Percentiles rank a stretch among this genome's conserved stretches.
Evolutionary conservation across 2,888 invertebrate genomes (phyloP).

Genomic region (Teinopalpus imperialis): DNA sequence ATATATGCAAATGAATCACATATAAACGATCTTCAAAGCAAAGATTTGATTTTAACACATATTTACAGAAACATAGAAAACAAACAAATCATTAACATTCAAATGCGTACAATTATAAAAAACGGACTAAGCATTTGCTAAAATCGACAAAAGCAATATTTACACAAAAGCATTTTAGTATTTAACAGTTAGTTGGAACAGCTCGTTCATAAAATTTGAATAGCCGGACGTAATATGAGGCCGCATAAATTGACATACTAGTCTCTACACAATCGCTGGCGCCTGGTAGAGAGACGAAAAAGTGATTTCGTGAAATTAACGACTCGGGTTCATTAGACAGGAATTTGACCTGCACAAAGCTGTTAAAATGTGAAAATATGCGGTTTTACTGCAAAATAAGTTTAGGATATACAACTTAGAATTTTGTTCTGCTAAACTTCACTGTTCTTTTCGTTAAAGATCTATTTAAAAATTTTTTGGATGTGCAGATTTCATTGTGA

Average conservation of each 20-base stretch:
- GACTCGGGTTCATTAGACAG: constrained; percentile 45
- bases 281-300: constrained; percentile 48
- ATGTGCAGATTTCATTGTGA: too few relatives aligned
- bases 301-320: constrained; percentile 63
- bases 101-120: neutral
- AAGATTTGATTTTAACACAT: too few relatives aligned
- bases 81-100: too few relatives aligned
- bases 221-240: constrained; percentile 22
- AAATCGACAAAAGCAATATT: constrained; percentile 14
- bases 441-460: too few relatives aligned
- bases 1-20: too few relatives aligned
- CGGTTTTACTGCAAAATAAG: constrained; percentile 16
- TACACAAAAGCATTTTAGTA: constrained; percentile 12
- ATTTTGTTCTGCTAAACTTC: too few relatives aligned
- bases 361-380: neutral
- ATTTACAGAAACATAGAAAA: too few relatives aligned
- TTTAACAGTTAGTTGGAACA: constrained; percentile 6
- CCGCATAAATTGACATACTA: constrained; percentile 20
- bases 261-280: constrained; percentile 34
- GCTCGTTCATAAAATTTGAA: constrained; percentile 18
- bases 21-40: too few relatives aligned
- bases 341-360: constrained; percentile 43
- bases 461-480: too few relatives aligned
- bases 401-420: too few relatives aligned
- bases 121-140: neutral